These are phyloP conservation scores for Carollia perspicillata DNA, from an alignment of 2,113 vertebrate species.

Conservation along the genomic window DNA sequence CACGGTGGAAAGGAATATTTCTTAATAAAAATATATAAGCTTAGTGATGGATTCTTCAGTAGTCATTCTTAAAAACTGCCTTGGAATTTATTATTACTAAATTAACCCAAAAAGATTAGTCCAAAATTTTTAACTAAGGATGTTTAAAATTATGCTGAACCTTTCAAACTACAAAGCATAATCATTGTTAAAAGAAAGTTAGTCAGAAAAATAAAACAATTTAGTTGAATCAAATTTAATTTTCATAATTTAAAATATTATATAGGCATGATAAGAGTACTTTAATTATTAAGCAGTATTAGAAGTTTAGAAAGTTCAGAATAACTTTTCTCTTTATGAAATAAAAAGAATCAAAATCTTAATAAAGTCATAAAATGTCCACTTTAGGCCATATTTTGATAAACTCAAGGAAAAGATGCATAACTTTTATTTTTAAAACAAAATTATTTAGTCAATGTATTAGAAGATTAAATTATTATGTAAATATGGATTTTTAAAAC, in stretches of 20 bases:
- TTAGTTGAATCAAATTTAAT: background rate
- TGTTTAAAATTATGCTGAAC: background rate
- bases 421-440: slow-evolving; percentile 18
- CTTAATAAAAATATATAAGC: background rate
- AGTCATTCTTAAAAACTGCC: background rate
- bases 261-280: background rate
- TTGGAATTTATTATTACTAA: background rate
- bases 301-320: background rate
- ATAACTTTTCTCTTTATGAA: background rate
- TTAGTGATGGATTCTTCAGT: background rate
- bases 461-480: background rate
- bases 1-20: background rate
- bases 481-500: background rate
- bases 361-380: background rate
- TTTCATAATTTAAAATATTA: slow-evolving; percentile 29
- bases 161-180: background rate
- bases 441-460: background rate
- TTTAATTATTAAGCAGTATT: slow-evolving; percentile 35
- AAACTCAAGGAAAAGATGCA: slow-evolving; percentile 3
- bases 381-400: background rate
- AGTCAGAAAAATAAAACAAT: background rate
- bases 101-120: background rate
- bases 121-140: slow-evolving; percentile 2
- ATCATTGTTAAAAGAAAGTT: background rate
- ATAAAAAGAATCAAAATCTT: slow-evolving; percentile 1